A percentile compares a stretch with the other conserved stretches of the same genome.
Evolutionary conservation across 2,888 invertebrate genomes (phyloP).

Genomic region (Limnephilus auricula): DNA sequence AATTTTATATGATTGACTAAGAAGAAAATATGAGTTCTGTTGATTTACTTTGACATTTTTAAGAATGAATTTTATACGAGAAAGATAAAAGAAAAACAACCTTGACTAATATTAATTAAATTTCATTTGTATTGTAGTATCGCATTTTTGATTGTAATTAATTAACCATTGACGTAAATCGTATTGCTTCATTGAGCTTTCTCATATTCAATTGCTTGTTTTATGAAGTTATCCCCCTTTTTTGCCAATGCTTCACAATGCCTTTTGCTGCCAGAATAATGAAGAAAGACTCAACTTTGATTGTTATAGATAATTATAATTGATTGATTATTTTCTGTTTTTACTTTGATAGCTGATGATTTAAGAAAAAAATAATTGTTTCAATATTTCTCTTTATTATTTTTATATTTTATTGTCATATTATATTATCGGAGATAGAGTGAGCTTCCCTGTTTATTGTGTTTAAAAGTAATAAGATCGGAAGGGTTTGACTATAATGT

Average conservation of each 20-base stretch:
- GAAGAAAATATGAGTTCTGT: neutral
- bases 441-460: neutral
- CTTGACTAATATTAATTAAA: neutral
- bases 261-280: neutral
- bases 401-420: neutral
- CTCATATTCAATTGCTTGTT: neutral
- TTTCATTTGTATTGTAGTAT: neutral
- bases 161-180: neutral
- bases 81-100: neutral
- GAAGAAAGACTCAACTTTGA: neutral
- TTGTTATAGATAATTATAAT: neutral
- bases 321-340: neutral
- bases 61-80: neutral
- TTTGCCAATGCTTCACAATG: neutral
- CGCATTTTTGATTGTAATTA: neutral
- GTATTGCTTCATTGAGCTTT: neutral
- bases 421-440: neutral
- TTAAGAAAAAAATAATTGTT: no score
- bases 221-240: neutral
- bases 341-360: neutral
- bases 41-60: neutral
- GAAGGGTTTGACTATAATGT: neutral
- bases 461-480: neutral
- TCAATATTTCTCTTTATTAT: neutral
- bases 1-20: neutral